Percentiles rank a stretch among this genome's conserved stretches.
Conservation (phyloP, 2,797 vertebrate species). For the Ceryle rudis region DNA sequence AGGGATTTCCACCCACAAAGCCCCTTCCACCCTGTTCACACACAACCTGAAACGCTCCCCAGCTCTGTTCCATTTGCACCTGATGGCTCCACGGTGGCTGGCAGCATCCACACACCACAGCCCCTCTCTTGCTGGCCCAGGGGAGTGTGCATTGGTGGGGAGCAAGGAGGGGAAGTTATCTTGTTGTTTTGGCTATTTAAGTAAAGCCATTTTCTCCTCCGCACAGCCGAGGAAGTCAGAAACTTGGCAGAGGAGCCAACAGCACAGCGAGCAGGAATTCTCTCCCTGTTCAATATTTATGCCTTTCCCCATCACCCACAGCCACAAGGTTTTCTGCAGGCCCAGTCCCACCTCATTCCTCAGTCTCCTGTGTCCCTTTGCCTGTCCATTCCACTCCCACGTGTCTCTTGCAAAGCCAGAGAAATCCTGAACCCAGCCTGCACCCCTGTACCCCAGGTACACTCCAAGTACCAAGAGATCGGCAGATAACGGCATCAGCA, state of each 20-base stretch:
- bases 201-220: neutral
- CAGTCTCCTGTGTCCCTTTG: neutral
- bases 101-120: accelerated
- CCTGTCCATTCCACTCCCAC: neutral
- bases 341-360: neutral
- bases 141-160: accelerated
- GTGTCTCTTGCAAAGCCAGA: neutral
- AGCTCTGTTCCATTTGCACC: neutral
- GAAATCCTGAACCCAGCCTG: neutral
- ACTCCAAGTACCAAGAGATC: accelerated
- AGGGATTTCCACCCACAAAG: neutral
- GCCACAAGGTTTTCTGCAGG: neutral
- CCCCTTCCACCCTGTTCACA: neutral
- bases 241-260: neutral
- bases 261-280: neutral
- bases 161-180: neutral
- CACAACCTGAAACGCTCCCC: accelerated
- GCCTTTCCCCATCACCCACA: neutral
- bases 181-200: neutral
- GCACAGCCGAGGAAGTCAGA: neutral
- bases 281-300: neutral
- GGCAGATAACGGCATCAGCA: accelerated
- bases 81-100: neutral
- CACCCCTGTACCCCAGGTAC: neutral
- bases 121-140: neutral